Conservation (phyloP, 2,113 vertebrate genomes). For the Macrotus californicus region DNA sequence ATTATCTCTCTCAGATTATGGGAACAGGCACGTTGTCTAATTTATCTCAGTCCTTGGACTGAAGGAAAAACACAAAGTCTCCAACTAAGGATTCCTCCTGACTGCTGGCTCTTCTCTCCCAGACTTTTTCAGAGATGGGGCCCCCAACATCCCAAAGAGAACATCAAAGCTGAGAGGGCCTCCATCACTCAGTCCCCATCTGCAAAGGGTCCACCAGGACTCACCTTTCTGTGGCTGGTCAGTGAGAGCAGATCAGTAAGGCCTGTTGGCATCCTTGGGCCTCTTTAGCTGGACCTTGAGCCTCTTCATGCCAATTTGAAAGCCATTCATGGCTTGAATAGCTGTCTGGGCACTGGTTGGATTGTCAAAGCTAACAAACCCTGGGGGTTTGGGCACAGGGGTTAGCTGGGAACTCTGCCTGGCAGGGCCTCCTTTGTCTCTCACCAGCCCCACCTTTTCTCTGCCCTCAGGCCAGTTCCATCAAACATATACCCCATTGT, state of each 20-base stretch:
- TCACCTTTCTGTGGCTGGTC: conserved; percentile 84
- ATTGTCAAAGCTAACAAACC: conserved; percentile 99
- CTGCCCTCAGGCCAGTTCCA: background rate
- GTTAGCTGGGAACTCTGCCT: background rate
- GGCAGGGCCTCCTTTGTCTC: background rate
- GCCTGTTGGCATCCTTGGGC: conserved; percentile 98
- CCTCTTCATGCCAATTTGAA: conserved; percentile 99
- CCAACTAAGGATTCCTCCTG: background rate
- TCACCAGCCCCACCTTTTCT: background rate
- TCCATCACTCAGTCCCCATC: background rate
- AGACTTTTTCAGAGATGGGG: conserved; percentile 7
- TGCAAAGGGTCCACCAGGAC: background rate
- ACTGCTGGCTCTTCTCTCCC: background rate
- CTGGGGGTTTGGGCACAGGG: conserved; percentile 71
- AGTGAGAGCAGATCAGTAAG: conserved; percentile 89
- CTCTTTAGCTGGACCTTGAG: conserved; percentile 99
- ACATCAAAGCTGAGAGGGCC: background rate
- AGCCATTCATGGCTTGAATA: conserved; percentile 99
- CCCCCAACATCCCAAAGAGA: background rate
- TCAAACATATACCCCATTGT: background rate
- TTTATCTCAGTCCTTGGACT: background rate
- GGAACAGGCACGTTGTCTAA: background rate
- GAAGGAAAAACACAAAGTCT: conserved; percentile 76
- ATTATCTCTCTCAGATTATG: background rate
- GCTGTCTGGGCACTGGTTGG: conserved; percentile 97